phyloP scores from a whole-genome alignment of 2,797 vertebrate genomes.

The Mormyrus hasselquistii region DNA sequence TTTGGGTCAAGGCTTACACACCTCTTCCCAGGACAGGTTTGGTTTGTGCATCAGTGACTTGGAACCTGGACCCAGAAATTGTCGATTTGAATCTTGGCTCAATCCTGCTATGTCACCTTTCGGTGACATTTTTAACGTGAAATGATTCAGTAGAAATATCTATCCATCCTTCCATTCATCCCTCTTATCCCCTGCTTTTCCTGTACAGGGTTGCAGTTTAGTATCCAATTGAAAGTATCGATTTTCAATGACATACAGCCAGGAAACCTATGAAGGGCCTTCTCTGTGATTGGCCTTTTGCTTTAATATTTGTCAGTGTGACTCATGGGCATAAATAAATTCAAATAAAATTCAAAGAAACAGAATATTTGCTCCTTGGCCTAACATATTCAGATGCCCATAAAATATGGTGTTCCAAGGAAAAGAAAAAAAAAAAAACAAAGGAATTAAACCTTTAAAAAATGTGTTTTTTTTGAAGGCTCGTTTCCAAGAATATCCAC shows the following conservation, averaged over 20 bases:
- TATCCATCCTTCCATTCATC: neutral
- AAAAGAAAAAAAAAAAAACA: neutral
- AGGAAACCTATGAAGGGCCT: too few relatives aligned
- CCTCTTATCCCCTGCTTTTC: neutral
- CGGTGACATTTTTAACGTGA: neutral
- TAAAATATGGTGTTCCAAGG: neutral
- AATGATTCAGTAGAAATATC: neutral
- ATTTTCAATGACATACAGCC: neutral
- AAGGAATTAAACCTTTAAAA: neutral
- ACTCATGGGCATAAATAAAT: neutral
- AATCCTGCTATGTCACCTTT: neutral
- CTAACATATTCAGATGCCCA: neutral
- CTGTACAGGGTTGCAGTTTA: neutral
- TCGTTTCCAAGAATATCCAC: neutral
- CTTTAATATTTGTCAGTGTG: slow-evolving; percentile 3
- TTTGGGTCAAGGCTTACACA: neutral
- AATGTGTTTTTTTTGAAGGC: neutral
- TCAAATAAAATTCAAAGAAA: slow-evolving; percentile 5
- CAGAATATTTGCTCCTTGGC: neutral
- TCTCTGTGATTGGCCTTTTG: neutral
- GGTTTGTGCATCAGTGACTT: neutral
- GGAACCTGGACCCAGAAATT: neutral
- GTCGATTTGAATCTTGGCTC: neutral
- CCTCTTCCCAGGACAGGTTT: neutral
- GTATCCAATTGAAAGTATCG: neutral